Evolutionary conservation across 2,888 invertebrate genomes (phyloP).

Genomic region (Tachina grossa): DNA sequence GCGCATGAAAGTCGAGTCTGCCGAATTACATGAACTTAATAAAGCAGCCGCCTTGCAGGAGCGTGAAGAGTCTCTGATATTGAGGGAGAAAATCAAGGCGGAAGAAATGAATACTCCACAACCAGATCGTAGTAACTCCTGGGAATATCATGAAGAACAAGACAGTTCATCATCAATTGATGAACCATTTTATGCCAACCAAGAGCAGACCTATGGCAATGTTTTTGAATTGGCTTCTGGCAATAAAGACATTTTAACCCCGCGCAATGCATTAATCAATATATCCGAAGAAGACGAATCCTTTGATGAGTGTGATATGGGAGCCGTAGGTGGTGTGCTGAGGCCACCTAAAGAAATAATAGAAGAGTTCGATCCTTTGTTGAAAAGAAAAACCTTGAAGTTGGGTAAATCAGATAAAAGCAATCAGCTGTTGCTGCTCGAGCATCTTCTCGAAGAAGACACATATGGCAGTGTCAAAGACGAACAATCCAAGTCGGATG

Average conservation of each 20-base stretch:
- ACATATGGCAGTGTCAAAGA: constrained; percentile 86
- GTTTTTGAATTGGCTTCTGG: constrained; percentile 80
- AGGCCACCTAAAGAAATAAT: constrained; percentile 84
- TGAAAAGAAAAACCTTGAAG: constrained; percentile 75
- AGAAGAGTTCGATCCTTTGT: constrained; percentile 88
- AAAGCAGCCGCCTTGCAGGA: constrained; percentile 74
- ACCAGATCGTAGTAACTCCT: constrained; percentile 82
- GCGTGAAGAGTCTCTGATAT: constrained; percentile 77
- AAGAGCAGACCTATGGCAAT: constrained; percentile 81
- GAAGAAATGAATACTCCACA: constrained; percentile 77
- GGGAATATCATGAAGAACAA: constrained; percentile 80
- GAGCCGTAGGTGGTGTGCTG: constrained; percentile 76
- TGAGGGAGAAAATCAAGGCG: constrained; percentile 75
- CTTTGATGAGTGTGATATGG: constrained; percentile 57
- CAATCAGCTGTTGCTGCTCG: constrained; percentile 86
- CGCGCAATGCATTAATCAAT: constrained; percentile 72
- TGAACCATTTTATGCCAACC: constrained; percentile 82
- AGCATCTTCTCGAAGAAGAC: constrained; percentile 87
- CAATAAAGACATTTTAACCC: constrained; percentile 76
- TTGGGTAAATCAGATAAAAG: constrained; percentile 82
- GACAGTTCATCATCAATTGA: constrained; percentile 75
- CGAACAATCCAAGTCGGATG: constrained; percentile 77
- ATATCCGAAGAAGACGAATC: constrained; percentile 68
- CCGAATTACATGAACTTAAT: constrained; percentile 77
- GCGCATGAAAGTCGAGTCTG: constrained; percentile 78